Evolutionary conservation across 2,113 vertebrate species (phyloP).

Genomic region (Ammodramus savannarum): DNA sequence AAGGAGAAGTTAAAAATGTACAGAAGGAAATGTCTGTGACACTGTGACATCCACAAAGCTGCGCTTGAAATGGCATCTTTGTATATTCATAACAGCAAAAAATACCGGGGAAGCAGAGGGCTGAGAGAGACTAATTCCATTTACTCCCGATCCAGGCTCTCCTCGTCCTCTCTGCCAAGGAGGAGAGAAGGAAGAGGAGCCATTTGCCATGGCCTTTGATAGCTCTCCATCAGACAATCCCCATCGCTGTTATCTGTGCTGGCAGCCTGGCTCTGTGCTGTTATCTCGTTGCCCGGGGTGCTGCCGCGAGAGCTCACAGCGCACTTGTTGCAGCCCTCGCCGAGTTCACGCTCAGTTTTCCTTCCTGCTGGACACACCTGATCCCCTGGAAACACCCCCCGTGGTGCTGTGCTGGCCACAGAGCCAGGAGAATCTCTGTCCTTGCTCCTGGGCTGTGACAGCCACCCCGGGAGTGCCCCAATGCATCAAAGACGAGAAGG

Average conservation of each 20-base stretch:
- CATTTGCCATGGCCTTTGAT: not conserved
- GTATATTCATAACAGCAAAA: not conserved
- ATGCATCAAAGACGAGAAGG: accelerated
- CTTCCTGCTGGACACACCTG: not conserved
- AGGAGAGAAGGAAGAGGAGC: not conserved
- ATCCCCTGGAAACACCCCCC: not conserved
- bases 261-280: not conserved
- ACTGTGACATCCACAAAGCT: not conserved
- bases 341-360: not conserved
- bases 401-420: accelerated
- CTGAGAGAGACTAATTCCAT: not conserved
- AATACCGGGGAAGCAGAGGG: not conserved
- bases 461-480: not conserved
- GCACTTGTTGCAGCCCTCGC: not conserved
- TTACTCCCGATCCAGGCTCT: not conserved
- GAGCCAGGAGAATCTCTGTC: not conserved
- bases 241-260: accelerated
- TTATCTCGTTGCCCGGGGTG: not conserved
- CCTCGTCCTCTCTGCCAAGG: not conserved
- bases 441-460: accelerated
- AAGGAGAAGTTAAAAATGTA: not conserved
- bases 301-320: not conserved
- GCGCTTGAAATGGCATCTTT: not conserved
- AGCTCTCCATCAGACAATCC: not conserved
- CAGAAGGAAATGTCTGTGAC: not conserved